Conservation (phyloP, 2,113 vertebrate species). For the Trogon surrucura region DNA sequence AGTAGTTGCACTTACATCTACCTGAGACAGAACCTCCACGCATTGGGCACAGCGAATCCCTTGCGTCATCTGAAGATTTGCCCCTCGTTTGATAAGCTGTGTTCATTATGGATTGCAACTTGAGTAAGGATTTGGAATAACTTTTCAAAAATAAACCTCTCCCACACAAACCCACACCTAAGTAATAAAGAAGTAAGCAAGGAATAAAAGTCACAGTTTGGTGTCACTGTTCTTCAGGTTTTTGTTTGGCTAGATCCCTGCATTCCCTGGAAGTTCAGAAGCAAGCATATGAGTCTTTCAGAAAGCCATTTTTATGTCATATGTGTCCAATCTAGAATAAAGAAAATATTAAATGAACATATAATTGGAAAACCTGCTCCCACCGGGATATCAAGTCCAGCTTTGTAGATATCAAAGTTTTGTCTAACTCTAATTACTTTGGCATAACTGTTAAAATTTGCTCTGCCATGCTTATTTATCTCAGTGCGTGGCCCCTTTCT, state of each 20-base stretch:
- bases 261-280: background rate
- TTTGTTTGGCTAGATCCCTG: background rate
- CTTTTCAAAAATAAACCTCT: background rate
- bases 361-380: background rate
- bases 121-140: background rate
- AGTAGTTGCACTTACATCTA: background rate
- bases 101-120: background rate
- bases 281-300: background rate
- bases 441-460: background rate
- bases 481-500: background rate
- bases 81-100: background rate
- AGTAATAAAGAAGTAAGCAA: background rate
- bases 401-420: conserved; percentile 35
- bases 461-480: background rate
- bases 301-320: background rate
- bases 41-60: accelerated
- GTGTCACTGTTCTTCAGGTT: background rate
- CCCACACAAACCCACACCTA: background rate
- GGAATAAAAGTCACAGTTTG: background rate
- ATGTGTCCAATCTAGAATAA: background rate
- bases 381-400: background rate
- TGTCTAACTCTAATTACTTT: background rate
- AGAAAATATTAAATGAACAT: background rate
- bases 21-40: background rate
- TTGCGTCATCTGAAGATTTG: background rate